Conservation (phyloP, 2,113 vertebrate genomes). For the rabbit (Oryctolagus cuniculus) region mOryCun1.1 NC_091436.1:51858501-51859000, state of each 20-base stretch:
- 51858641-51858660: not conserved
- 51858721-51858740: not conserved
- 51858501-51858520: not conserved
- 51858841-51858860: not conserved
- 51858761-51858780: not conserved
- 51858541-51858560: not conserved
- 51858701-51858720: not conserved
- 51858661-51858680: not conserved
- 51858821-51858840: not conserved
- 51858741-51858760: not conserved
- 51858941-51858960: constrained; percentile 11
- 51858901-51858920: not conserved
- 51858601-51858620: not conserved
- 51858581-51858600: not conserved
- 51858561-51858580: not conserved
- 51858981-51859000: not conserved
- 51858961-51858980: constrained; percentile 29
- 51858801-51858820: not conserved
- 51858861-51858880: not conserved
- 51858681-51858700: not conserved
- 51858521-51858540: not conserved
- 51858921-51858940: not conserved
- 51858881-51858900: not conserved
- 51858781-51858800: not conserved
- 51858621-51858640: not conserved